phyloP scores from a whole-genome alignment of 2,797 vertebrate species.

The Botia kubotai region DNA sequence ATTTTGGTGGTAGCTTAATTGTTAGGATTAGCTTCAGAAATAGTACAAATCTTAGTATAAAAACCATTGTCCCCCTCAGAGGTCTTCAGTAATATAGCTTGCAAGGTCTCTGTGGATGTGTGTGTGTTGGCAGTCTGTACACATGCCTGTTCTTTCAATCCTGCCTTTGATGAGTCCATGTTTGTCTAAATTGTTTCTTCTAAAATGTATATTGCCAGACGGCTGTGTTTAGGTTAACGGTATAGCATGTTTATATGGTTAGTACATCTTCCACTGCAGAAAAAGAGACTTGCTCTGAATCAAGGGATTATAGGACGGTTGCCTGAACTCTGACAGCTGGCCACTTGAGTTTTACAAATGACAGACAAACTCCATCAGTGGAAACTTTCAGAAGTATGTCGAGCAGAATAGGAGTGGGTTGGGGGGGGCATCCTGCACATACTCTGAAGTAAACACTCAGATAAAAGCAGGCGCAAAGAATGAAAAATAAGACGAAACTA shows the following conservation, averaged over 20 bases:
- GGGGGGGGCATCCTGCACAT: neutral
- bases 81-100: neutral
- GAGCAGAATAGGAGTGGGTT: conserved; percentile 26
- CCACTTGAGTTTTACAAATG: conserved; percentile 59
- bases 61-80: neutral
- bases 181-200: conserved; percentile 62
- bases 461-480: conserved; percentile 36
- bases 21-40: neutral
- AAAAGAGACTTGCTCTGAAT: conserved; percentile 56
- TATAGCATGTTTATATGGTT: conserved; percentile 61
- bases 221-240: conserved; percentile 64
- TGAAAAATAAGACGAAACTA: neutral
- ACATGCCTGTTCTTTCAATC: conserved; percentile 33
- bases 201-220: conserved; percentile 58
- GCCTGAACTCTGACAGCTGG: conserved; percentile 59
- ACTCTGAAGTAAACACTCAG: conserved; percentile 17
- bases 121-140: conserved; percentile 31
- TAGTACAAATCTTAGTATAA: neutral
- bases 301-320: conserved; percentile 61
- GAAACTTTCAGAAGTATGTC: conserved; percentile 36
- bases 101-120: neutral
- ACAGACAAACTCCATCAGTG: conserved; percentile 53
- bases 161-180: conserved; percentile 58
- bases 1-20: too few species aligned
- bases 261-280: conserved; percentile 55